Evolutionary conservation across 1,140 invertebrate species (phyloP).

Genomic region (Battus philenor): DNA sequence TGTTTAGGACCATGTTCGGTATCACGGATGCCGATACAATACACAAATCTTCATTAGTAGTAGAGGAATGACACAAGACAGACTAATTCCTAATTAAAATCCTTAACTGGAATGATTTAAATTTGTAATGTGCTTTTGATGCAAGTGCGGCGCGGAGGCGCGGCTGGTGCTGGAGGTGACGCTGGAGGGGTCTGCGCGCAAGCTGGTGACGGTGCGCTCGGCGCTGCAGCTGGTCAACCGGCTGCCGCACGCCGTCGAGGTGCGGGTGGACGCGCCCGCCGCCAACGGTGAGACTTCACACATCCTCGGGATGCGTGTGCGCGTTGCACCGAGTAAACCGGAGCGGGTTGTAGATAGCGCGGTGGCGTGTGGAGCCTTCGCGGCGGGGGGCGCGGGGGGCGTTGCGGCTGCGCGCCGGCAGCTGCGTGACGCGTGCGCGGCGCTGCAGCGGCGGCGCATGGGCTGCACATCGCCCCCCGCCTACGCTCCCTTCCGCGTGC

Average conservation of each 20-base stretch:
- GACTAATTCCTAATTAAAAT: too few species aligned
- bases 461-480: slow-evolving; percentile 4
- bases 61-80: too few species aligned
- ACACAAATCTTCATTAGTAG: too few species aligned
- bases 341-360: slow-evolving; percentile 4
- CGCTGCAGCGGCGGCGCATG: slow-evolving; percentile 28
- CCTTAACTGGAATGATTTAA: too few species aligned
- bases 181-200: slow-evolving; percentile 94
- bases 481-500: slow-evolving; percentile 13
- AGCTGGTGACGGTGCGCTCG: slow-evolving; percentile 96
- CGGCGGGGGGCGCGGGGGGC: slow-evolving; percentile 18
- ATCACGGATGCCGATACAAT: too few species aligned
- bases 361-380: slow-evolving; percentile 7
- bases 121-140: too few species aligned
- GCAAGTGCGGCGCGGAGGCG: slow-evolving; percentile 75
- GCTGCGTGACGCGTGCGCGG: slow-evolving; percentile 25
- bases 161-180: slow-evolving; percentile 92
- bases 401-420: slow-evolving; percentile 21
- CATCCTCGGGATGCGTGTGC: background rate
- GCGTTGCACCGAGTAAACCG: background rate
- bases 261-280: slow-evolving; percentile 44
- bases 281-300: slow-evolving; percentile 20
- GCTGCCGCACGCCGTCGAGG: slow-evolving; percentile 82
- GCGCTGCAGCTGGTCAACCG: slow-evolving; percentile 89
- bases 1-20: too few species aligned